phyloP scores from a whole-genome alignment of 1,140 invertebrate genomes.

The Caerostris darwini region DNA sequence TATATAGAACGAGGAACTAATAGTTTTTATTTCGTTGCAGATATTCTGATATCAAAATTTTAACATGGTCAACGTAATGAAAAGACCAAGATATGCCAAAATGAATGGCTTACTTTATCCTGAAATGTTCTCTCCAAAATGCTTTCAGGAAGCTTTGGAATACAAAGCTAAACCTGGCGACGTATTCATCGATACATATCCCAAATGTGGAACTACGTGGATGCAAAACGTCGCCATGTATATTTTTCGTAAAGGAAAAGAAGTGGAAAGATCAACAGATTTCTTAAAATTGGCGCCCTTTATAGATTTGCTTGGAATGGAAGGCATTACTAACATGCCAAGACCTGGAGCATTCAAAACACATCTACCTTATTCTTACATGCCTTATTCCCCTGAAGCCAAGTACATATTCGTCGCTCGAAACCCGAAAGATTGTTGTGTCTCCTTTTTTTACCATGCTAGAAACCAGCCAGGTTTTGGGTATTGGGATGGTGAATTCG shows the following conservation, averaged over 20 bases:
- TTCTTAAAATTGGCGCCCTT: conserved; percentile 29
- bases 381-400: conserved; percentile 84
- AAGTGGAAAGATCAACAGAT: background rate
- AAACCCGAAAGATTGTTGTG: conserved; percentile 92
- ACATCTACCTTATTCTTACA: conserved; percentile 88
- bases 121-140: conserved; percentile 50
- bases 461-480: conserved; percentile 83
- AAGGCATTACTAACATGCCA: conserved; percentile 1
- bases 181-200: conserved; percentile 78
- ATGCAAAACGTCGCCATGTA: conserved; percentile 80
- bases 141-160: conserved; percentile 64
- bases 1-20: background rate
- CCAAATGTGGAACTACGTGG: conserved; percentile 81
- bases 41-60: conserved; percentile 56
- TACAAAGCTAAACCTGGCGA: conserved; percentile 77
- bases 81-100: conserved; percentile 11
- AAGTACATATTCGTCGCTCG: conserved; percentile 88
- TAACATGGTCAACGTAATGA: background rate
- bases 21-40: no score
- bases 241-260: conserved; percentile 66
- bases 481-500: conserved; percentile 79
- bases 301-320: conserved; percentile 43
- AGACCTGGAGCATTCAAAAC: conserved; percentile 83
- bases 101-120: conserved; percentile 48
- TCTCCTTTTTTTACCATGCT: conserved; percentile 92